Conservation (phyloP, 2,797 vertebrate genomes). For the Discoglossus pictus region DNA sequence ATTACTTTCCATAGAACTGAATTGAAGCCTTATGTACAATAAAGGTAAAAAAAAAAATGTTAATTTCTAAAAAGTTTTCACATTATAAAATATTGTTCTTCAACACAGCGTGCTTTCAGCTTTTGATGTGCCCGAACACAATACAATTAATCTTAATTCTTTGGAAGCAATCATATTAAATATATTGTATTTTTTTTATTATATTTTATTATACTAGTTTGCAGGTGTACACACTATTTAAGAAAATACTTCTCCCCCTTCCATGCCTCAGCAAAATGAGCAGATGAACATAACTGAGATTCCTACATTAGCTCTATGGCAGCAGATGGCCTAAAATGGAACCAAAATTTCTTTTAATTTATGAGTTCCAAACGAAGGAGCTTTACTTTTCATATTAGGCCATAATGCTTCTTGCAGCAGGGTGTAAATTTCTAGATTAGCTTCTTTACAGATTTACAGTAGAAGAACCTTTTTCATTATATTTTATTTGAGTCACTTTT, state of each 20-base stretch:
- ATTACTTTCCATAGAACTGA: no score
- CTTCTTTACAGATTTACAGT: background rate
- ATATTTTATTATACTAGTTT: no score
- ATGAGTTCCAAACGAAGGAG: background rate
- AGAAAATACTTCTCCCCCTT: background rate
- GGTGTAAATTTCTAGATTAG: background rate
- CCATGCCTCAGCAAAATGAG: slow-evolving; percentile 2
- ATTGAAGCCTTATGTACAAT: no score
- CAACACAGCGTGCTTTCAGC: no score
- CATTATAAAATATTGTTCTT: no score
- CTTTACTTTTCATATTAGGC: background rate
- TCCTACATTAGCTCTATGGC: background rate
- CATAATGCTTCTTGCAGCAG: background rate
- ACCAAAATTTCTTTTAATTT: slow-evolving; percentile 9
- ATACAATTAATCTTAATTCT: no score
- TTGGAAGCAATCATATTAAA: no score
- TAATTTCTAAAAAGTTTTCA: no score
- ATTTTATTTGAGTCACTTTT: background rate
- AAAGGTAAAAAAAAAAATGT: no score
- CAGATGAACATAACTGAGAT: background rate
- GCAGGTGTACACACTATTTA: no score
- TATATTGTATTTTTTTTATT: no score
- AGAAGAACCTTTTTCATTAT: background rate
- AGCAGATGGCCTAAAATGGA: slow-evolving; percentile 16
- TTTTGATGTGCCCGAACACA: no score